A percentile compares a stretch with the other conserved stretches of the same genome.
These are phyloP conservation scores for Arrhopalites spinosus DNA, from an alignment of 2,888 invertebrate species.

Conservation along the genomic window DNA sequence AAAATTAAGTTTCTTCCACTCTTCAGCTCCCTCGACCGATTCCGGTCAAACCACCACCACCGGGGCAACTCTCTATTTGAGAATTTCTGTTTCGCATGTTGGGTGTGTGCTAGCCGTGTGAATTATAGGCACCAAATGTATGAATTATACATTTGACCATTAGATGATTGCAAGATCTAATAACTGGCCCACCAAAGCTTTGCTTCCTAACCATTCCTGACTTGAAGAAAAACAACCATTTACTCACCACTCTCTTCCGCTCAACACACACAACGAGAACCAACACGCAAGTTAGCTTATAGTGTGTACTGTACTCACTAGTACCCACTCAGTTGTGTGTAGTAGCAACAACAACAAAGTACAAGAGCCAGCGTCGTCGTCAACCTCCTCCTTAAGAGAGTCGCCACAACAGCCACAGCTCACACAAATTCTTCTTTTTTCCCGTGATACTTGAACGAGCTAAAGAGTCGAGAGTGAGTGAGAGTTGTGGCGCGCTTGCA, in stretches of 20 bases:
- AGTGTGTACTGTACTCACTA: background rate
- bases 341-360: background rate
- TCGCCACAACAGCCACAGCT: background rate
- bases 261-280: background rate
- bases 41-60: constrained; percentile 29
- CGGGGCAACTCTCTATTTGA: constrained; percentile 45
- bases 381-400: background rate
- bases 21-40: constrained; percentile 30
- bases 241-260: constrained; percentile 4
- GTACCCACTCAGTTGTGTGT: background rate
- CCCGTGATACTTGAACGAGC: background rate
- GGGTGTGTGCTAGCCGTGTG: constrained; percentile 51
- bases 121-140: constrained; percentile 51
- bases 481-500: constrained; percentile 19
- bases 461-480: background rate
- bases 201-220: constrained; percentile 28
- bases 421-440: background rate
- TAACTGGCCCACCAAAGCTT: constrained; percentile 48
- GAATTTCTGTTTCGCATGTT: constrained; percentile 50
- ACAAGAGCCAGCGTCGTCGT: background rate
- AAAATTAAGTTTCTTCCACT: constrained; percentile 42
- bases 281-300: background rate
- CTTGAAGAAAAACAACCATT: constrained; percentile 21
- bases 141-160: constrained; percentile 57
- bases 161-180: constrained; percentile 56